These are phyloP conservation scores for Aplidium turbinatum DNA, from an alignment of 23 tunicate genomes.

Conservation along the genomic window DNA sequence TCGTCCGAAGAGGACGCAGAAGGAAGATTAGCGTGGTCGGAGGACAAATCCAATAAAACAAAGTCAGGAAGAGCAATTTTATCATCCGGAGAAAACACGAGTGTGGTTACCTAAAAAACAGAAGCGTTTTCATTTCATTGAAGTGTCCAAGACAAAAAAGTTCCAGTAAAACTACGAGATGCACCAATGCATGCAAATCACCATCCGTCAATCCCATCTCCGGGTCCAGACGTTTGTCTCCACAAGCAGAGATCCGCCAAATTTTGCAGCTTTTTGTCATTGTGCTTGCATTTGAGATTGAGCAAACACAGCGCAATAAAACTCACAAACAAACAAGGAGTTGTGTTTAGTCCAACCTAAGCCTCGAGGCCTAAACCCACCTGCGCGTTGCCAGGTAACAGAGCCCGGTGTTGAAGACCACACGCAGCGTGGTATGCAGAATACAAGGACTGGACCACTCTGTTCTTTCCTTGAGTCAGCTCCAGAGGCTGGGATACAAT, in stretches of 20 bases:
- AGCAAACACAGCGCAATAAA: background rate
- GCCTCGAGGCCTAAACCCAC: slow-evolving; percentile 5
- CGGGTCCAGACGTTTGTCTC: too few relatives aligned
- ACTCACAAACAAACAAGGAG: background rate
- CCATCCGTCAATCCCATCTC: too few relatives aligned
- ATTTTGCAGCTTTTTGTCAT: too few relatives aligned
- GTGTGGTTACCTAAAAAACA: slow-evolving; percentile 38
- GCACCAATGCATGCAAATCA: too few relatives aligned
- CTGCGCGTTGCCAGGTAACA: slow-evolving; percentile 72
- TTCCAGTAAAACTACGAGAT: background rate
- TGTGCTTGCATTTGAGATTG: too few relatives aligned
- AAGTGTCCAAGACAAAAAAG: background rate
- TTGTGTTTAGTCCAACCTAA: background rate
- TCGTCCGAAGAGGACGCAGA: slow-evolving; percentile 34
- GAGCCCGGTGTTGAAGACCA: slow-evolving; percentile 41
- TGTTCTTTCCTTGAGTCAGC: slow-evolving; percentile 36
- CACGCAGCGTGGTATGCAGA: slow-evolving; percentile 50
- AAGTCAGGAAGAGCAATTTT: slow-evolving; percentile 67
- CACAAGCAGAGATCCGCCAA: too few relatives aligned
- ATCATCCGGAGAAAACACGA: slow-evolving; percentile 44
- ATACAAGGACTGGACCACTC: slow-evolving; percentile 50
- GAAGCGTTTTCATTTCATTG: background rate
- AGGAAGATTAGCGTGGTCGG: slow-evolving; percentile 54
- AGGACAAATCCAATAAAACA: slow-evolving; percentile 50
- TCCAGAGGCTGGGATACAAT: slow-evolving; percentile 61